Conservation (phyloP, 2,797 vertebrate genomes). For the Amniataba percoides region DNA sequence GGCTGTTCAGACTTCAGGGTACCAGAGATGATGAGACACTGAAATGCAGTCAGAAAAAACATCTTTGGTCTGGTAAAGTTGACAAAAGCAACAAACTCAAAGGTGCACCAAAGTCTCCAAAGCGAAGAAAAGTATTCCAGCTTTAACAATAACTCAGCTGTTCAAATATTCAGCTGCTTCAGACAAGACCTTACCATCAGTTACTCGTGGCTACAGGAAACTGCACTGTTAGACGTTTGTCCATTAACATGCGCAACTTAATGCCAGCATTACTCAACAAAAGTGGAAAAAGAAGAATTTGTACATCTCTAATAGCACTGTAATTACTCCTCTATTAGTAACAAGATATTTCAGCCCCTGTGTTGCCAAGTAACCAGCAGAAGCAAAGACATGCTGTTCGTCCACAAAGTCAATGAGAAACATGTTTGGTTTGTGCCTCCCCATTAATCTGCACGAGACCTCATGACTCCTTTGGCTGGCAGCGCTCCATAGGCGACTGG, state of each 20-base stretch:
- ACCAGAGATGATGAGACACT: conserved; percentile 4
- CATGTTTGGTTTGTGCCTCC: conserved; percentile 79
- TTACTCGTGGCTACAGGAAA: conserved; percentile 51
- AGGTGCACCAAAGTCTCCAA: conserved; percentile 2
- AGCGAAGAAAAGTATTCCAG: conserved; percentile 25
- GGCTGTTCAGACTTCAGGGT: not conserved
- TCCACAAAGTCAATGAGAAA: conserved; percentile 81
- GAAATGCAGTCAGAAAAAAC: not conserved
- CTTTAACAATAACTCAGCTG: conserved; percentile 46
- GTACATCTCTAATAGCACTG: conserved; percentile 72
- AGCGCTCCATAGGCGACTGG: conserved; percentile 64
- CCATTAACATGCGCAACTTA: conserved; percentile 36
- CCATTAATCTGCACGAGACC: conserved; percentile 83
- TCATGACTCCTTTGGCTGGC: conserved; percentile 77
- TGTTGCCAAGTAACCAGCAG: conserved; percentile 77
- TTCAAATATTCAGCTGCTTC: conserved; percentile 48
- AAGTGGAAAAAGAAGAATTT: conserved; percentile 67
- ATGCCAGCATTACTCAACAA: conserved; percentile 69
- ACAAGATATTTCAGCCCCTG: conserved; percentile 71
- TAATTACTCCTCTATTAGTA: conserved; percentile 82
- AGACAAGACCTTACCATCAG: conserved; percentile 38
- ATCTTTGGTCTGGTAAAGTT: conserved; percentile 14
- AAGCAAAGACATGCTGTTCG: conserved; percentile 72
- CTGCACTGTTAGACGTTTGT: conserved; percentile 43
- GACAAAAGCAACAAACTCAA: conserved; percentile 21